Base-by-base conservation (phyloP, 2,888 invertebrate genomes). In the Hirtodrosophila trivittata region DNA sequence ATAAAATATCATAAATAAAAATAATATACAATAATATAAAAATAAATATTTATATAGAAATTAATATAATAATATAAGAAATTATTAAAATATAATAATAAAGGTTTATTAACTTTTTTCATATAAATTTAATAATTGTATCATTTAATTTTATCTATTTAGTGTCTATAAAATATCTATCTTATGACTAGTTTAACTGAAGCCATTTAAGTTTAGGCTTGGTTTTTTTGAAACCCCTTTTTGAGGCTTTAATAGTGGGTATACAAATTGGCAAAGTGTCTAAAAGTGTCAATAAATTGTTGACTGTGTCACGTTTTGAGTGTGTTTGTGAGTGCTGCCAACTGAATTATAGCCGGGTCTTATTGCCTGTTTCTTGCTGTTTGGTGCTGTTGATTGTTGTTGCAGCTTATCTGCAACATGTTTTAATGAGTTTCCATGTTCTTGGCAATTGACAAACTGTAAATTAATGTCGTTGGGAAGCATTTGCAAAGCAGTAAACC, bases 361-460 rank as follows among this genome's bases (percentile, higher is more conserved):
- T 51, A 42, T 39, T 12, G 33, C 30, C 35, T 32, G 21, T 35
- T 45, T 21, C 10, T 21, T 30, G 37, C 9, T 18, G 33, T 49
- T 62, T 43, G 51, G 6, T 30, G 5, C 30, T 37, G 45, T 39
- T 12, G 33, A 30, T 45, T 32, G 25, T 35, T 45, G 21, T 50
- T 28, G 45, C 13, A 30, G 51, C 55, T 76, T 73, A 76, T 76
- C 73, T 58, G 57, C 77, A 51, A 47, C 51, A 52, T 72, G 66
- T 71, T 71, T 73, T 73, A 76, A 76, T 73, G 73, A 76, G 62
- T 73, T 76, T 71, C 58, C 67, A 42, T 65, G 86, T 63, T 86
- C 80, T 69, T 58, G 45, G 12, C 72, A 47, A 77, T 75, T 75
- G 76, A 66, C 83, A 78, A 74, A 77, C 77, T 85, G 75, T 69